Evolutionary conservation across 2,113 vertebrate genomes (phyloP), one percentile per base, ranked within the genome.

Genomic region (Xiphophorus hellerii): DNA sequence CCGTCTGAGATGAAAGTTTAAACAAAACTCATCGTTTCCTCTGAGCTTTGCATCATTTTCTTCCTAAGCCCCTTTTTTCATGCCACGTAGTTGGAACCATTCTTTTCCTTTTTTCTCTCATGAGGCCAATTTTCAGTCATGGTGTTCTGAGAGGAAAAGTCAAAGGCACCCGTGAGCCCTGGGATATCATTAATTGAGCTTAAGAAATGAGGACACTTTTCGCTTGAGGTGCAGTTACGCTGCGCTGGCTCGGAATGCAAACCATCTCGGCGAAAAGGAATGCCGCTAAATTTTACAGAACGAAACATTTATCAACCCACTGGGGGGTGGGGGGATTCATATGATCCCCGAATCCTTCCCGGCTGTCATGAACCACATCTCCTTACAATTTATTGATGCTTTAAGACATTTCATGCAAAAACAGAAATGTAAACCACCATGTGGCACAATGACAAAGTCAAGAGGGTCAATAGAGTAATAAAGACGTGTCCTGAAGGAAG

Each of bases 241-340:
- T 80, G 85, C 81, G 71, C 48, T 69, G 70, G 66, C 63, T 63
- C 64, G 76, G 77, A 88, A 85, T 80, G 63, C 86, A 81, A 76
- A 64, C 67, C n/a, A 29, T 29, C 73, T 62, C 76, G 69, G 44
- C 29, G 37, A 66, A 58, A 42, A 70, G 37, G 62, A 77, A 77
- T 62, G 66, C 12, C 70, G 64, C 73, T 80, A 84, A 86, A 87
- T 85, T 81, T 88, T 71, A 89, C 14, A 39, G 82, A 77, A 71
- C 35, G 58, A 76, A 81, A 76, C 37, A 79, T 75, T 65, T 81
- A 51, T 66, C 48, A 51, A 61, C 31, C 66, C 73, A 8, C 75
- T 28, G 71, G 74, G 61, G 30, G 77, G n/a, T n/a, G n/a, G 48
- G 62, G 62, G 31, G 35, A 74, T 27, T 74, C 64, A 65, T 28